Base-by-base conservation (phyloP, 2,113 vertebrate genomes). In the Rhinopomastus cyanomelas region DNA sequence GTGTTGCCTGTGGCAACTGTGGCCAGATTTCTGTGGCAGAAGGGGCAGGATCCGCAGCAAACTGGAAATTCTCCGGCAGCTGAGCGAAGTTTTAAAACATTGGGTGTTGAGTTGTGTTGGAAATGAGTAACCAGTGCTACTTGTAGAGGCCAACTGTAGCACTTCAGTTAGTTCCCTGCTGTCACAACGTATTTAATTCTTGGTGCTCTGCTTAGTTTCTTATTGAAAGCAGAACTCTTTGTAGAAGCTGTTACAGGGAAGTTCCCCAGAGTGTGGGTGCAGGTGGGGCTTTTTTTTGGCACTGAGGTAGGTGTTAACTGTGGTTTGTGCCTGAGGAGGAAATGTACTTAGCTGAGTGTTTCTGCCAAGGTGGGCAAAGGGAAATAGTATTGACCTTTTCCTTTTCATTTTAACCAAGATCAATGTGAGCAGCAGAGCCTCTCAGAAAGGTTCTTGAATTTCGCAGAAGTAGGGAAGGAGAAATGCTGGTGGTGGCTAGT, bases 211-310 rank as follows among this genome's bases (percentile, higher is more conserved):
- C 52, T 81, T 53, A 26, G 81, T 92, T 90, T 91, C 90, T 88
- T 91, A 86, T 9, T 92, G 81, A 91, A 92, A 92, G 68, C 77
- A 65, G 83, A 95, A 81, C 46, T 87, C 55, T 84, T 19, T 86
- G 86, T 93, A 88, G 88, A 87, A 84, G 66, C 56, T 90, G 88
- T 76, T 90, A 42, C 0, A 37, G 90, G 92, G 93, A 95, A 95
- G 90, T 95, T 95, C 93, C 93, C 85, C 74, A 7, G 46, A 84
- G 88, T 6, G 92, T 95, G 81, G 88, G 92, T 91, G 88, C 88
- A 88, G 71, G 86, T 90, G 90, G 90, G 90, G 74, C 69, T 91
- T 95, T 95, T 48, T 91, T 81, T 76, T 95, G 88, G 86, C 81
- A 48, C 57, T 21, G 74, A 88, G 62, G 59, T 88, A 88, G 86